These are phyloP conservation scores for Cosmia trapezina DNA, from an alignment of 2,888 invertebrate species.

Conservation along the genomic window DNA sequence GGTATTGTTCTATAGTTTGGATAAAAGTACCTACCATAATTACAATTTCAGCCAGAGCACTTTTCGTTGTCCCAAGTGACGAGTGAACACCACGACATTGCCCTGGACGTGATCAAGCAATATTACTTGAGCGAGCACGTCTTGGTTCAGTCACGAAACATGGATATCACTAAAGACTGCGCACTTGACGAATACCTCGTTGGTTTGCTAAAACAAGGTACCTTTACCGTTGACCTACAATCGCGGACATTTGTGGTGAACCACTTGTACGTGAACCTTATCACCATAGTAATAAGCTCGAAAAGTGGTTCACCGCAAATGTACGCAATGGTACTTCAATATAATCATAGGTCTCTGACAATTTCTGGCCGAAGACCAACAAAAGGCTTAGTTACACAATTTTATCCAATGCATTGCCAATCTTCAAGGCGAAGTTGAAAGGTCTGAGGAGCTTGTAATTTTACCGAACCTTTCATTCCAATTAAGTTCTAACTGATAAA, in stretches of 20 bases:
- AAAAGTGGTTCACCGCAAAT: no score
- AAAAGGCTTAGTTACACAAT: background rate
- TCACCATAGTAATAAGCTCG: no score
- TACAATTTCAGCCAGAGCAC: conserved; percentile 71
- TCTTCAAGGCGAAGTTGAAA: background rate
- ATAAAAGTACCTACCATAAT: background rate
- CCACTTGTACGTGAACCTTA: no score
- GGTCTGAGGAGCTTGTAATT: background rate
- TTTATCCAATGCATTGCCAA: background rate
- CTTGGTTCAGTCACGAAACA: conserved; percentile 77
- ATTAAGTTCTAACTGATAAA: background rate
- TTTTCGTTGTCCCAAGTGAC: conserved; percentile 72
- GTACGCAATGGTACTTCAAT: background rate
- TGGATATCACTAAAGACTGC: conserved; percentile 78
- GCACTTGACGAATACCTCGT: conserved; percentile 83
- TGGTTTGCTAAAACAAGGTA: conserved; percentile 82
- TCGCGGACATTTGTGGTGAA: no score
- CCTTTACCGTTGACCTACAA: no score
- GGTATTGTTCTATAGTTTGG: background rate
- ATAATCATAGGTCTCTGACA: background rate
- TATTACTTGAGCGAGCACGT: conserved; percentile 82
- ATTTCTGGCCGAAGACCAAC: background rate
- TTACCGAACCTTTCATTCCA: background rate
- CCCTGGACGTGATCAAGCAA: conserved; percentile 77
- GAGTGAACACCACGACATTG: conserved; percentile 70